Percentiles rank a stretch among this genome's conserved stretches.
Evolutionary conservation across 2,888 invertebrate species (phyloP).

Genomic region (Tyria jacobaeae): DNA sequence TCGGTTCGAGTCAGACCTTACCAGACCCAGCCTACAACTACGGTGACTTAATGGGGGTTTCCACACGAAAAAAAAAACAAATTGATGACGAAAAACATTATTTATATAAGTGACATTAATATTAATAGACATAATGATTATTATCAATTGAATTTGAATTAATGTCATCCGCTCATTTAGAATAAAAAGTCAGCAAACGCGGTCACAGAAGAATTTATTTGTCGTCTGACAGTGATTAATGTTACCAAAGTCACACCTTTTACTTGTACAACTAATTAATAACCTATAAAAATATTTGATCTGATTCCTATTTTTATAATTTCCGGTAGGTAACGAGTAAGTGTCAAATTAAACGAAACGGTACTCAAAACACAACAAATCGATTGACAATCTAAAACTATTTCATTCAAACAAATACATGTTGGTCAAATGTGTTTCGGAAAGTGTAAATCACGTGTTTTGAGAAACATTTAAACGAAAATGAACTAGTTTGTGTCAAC

Average conservation of each 20-base stretch:
- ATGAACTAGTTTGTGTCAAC: not conserved
- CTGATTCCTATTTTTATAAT: slow-evolving; percentile 4
- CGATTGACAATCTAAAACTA: slow-evolving; percentile 7
- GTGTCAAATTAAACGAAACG: slow-evolving; percentile 6
- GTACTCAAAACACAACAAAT: slow-evolving; percentile 13
- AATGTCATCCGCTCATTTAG: not conserved
- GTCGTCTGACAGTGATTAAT: not conserved
- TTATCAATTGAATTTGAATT: not conserved
- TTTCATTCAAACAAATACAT: slow-evolving; percentile 4
- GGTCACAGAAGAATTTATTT: not conserved
- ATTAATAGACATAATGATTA: not conserved
- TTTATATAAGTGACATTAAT: not conserved
- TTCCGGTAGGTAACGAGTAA: slow-evolving; percentile 15
- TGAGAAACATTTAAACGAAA: not conserved
- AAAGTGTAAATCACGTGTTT: slow-evolving; percentile 12
- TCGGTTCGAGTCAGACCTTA: no score
- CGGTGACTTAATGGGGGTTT: no score
- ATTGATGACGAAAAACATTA: no score
- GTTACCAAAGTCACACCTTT: not conserved
- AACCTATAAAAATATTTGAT: not conserved
- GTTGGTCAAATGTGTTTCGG: slow-evolving; percentile 12
- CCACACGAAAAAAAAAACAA: no score
- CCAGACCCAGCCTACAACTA: no score
- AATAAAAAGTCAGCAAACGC: not conserved
- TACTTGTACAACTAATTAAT: slow-evolving; percentile 2